Evolutionary conservation across 2,113 vertebrate genomes (phyloP).

Genomic region (Trichomycterus rosablanca): DNA sequence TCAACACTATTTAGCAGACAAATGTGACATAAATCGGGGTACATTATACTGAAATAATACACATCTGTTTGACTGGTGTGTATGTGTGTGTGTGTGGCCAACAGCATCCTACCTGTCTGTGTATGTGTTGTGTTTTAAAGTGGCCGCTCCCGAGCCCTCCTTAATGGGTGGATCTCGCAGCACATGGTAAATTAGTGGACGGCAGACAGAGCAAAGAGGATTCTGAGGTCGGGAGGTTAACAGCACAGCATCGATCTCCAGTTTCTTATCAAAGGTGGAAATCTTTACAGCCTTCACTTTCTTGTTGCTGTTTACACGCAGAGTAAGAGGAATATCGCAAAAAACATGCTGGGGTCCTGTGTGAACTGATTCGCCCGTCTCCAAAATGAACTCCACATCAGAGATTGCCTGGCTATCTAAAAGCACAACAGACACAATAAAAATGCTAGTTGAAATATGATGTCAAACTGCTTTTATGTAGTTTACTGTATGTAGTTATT

Average conservation of each 20-base stretch:
- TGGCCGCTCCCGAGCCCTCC: constrained; percentile 47
- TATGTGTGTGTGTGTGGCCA: neutral
- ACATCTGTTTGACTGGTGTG: neutral
- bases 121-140: constrained; percentile 69
- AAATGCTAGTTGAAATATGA: too few species aligned
- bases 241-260: constrained; percentile 89
- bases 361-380: constrained; percentile 70
- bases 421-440: neutral
- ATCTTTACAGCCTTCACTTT: constrained; percentile 78
- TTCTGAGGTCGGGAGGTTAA: constrained; percentile 77
- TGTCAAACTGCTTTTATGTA: too few species aligned
- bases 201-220: constrained; percentile 77
- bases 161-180: constrained; percentile 75
- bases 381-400: constrained; percentile 78
- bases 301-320: constrained; percentile 71
- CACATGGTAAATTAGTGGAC: constrained; percentile 73
- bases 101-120: constrained; percentile 72
- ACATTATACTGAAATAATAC: neutral
- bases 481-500: too few species aligned
- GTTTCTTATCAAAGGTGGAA: constrained; percentile 87
- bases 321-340: constrained; percentile 86
- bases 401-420: constrained; percentile 68
- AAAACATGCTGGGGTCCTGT: constrained; percentile 80
- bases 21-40: neutral
- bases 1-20: constrained; percentile 12